Base-by-base conservation (phyloP, 2,113 vertebrate species). In the Stigmatopora nigra region DNA sequence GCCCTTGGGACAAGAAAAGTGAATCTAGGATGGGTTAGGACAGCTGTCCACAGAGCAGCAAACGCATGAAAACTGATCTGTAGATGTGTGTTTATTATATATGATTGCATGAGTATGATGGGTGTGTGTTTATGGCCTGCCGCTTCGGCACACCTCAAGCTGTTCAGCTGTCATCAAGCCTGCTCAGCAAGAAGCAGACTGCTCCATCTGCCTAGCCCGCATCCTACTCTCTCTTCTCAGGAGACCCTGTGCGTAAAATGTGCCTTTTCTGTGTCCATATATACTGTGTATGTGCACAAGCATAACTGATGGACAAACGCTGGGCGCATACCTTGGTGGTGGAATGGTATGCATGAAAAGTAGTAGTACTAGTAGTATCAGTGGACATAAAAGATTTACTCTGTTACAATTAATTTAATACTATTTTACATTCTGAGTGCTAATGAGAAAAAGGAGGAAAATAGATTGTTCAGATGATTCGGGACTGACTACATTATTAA, bases 161-260 rank as follows among this genome's bases (percentile, higher is more conserved):
- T 85, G 84, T 82, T 88, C 76, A 74, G 82, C 78, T 86, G 85
- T 88, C 82, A 65, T 88, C 88, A 87, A 77, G 86, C 82, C 75
- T 76, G 62, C 86, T 82, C 88, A 86, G 87, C 82, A 80, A 88
- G 88, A 79, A 77, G 70, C 77, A 20, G 73, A 67, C 77, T 46
- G 79, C 78, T 89, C 89, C 89, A 90, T 91, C 89, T 89, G 89
- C 81, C 82, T 76, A 44, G 60, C 76, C 75, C 58, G 47, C 69
- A 80, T 75, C 80, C 70, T 68, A 41, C 75, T 65, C 79, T 57
- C 71, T 68, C 81, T 67, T 76, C 77, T 82, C 61, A 31, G 0
- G 68, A 77, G 69, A 70, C 38, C 66, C 25, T 0, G 35, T 57
- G 62, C 53, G 59, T 65, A 45, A 20, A 57, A 46, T 57, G 58